A percentile compares a stretch with the other conserved stretches of the same genome.
Evolutionary conservation across 2,113 vertebrate species (phyloP).

Genomic region (Myocastor coypus): DNA sequence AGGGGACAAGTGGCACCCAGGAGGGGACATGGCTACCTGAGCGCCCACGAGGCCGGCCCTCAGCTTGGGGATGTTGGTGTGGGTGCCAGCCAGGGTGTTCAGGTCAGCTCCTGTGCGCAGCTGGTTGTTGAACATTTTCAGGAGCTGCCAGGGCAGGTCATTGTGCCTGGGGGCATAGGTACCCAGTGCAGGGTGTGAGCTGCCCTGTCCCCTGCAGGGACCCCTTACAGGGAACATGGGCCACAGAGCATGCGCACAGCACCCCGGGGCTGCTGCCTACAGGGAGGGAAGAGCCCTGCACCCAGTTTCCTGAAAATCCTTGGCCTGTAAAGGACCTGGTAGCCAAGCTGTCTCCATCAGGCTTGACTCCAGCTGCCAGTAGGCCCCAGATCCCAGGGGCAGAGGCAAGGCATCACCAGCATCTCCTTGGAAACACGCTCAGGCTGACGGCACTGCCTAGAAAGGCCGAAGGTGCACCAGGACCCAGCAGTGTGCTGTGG

Average conservation of each 20-base stretch:
- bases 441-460: neutral
- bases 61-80: constrained; percentile 97
- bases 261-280: neutral
- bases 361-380: neutral
- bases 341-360: neutral
- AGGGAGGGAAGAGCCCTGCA: no score
- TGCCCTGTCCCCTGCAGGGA: neutral
- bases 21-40: constrained; percentile 88
- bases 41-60: constrained; percentile 89
- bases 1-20: neutral
- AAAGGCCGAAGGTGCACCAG: neutral
- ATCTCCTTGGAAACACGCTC: neutral
- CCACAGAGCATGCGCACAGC: no score
- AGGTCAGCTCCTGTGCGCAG: constrained; percentile 89
- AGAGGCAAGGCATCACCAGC: neutral
- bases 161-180: constrained; percentile 90
- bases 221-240: neutral
- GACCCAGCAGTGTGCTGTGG: neutral
- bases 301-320: neutral
- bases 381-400: neutral
- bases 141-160: constrained; percentile 95
- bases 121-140: constrained; percentile 90
- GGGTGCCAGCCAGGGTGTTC: constrained; percentile 86
- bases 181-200: neutral
- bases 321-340: neutral